Percentiles rank a stretch among this genome's conserved stretches.
Conservation (phyloP, 1,140 invertebrate genomes). For the Epicauta chinensis region DNA sequence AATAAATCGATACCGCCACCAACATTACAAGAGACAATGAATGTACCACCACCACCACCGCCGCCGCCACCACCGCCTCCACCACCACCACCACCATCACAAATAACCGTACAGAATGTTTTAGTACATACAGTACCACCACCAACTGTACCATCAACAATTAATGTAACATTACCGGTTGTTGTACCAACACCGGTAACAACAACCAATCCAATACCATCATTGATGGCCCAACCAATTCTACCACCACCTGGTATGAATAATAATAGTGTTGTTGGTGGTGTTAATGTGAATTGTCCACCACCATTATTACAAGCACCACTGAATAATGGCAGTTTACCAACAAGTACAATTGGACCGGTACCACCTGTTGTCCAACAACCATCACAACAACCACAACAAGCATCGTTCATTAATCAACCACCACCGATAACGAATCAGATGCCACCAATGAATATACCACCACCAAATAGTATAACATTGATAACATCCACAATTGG, state of each 20-base stretch:
- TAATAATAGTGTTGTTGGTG: slow-evolving; percentile 14
- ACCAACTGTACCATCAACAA: slow-evolving; percentile 6
- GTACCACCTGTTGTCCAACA: background rate
- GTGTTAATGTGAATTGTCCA: slow-evolving; percentile 39
- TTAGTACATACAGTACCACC: slow-evolving; percentile 22
- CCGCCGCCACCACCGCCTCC: slow-evolving; percentile 37
- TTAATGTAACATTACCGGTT: background rate
- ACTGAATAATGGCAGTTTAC: slow-evolving; percentile 32
- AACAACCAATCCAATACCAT: slow-evolving; percentile 34
- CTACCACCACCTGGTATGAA: slow-evolving; percentile 45
- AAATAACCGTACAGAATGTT: slow-evolving; percentile 20
- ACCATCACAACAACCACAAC: background rate
- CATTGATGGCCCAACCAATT: slow-evolving; percentile 40
- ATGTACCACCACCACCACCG: slow-evolving; percentile 36
- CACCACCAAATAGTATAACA: slow-evolving; percentile 39
- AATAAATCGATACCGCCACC: slow-evolving; percentile 41
- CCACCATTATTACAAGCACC: slow-evolving; percentile 39
- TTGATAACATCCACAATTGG: slow-evolving; percentile 9
- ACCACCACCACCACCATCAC: slow-evolving; percentile 15
- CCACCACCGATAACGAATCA: slow-evolving; percentile 35
- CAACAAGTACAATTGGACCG: slow-evolving; percentile 11
- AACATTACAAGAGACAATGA: slow-evolving; percentile 27
- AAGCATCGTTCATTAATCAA: slow-evolving; percentile 23
- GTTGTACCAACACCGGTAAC: slow-evolving; percentile 20
- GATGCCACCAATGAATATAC: slow-evolving; percentile 44